Conservation (phyloP, 2,888 invertebrate species). For the Oxycera nigricornis region DNA sequence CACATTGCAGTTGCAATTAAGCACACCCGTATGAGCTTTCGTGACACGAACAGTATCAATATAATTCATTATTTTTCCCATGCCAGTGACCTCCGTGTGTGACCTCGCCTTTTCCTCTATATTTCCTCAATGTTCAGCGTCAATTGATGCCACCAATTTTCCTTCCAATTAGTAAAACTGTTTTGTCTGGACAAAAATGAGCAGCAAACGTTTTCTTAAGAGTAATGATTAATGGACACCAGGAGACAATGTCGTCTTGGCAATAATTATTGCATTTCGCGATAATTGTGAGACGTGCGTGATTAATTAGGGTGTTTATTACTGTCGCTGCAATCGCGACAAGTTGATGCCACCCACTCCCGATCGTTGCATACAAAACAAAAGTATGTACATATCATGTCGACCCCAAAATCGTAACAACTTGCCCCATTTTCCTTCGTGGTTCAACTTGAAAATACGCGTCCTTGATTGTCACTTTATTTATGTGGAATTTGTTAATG, state of each 20-base stretch:
- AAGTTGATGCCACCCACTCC: constrained; percentile 9
- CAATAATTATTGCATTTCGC: constrained; percentile 24
- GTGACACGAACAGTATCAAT: not conserved
- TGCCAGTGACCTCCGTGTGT: not conserved
- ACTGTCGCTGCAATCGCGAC: constrained; percentile 10
- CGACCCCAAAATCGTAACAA: not conserved
- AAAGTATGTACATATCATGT: not conserved
- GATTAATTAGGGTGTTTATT: constrained; percentile 31
- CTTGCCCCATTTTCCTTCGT: not conserved
- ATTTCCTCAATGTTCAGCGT: not conserved
- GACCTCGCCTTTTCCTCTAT: not conserved
- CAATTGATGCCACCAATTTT: constrained; percentile 22
- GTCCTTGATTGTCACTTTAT: not conserved
- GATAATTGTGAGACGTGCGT: constrained; percentile 2
- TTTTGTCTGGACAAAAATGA: not conserved
- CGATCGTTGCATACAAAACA: not conserved
- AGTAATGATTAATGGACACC: not conserved
- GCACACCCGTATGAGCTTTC: not conserved
- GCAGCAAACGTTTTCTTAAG: not conserved
- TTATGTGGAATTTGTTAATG: constrained; percentile 16
- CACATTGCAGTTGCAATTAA: not conserved
- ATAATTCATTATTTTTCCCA: not conserved
- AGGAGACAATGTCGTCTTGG: constrained; percentile 4
- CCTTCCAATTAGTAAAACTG: constrained; percentile 22
- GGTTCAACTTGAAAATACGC: not conserved